Base-by-base conservation (phyloP, 2,113 vertebrate species). In the Lophius piscatorius region DNA sequence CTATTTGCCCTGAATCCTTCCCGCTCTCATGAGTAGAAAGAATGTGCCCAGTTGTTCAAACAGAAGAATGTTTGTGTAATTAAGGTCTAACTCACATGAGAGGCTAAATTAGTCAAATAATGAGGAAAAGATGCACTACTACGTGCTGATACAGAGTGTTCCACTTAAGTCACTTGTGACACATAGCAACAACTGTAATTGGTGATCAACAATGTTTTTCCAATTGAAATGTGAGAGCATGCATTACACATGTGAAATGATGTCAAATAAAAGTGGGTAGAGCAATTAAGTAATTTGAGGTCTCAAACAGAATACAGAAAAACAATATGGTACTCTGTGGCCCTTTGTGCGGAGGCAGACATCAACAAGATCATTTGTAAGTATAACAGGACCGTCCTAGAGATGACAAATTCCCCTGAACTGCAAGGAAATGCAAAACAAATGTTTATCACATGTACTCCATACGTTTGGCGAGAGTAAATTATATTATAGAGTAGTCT, bases 321-420 rank as follows among this genome's bases (percentile, higher is more conserved):
- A 85, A 80, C 80, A 76, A 83, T 85, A 81, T 65, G 74, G 69
- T 72, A 80, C 83, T 76, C 46, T 75, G 52, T 75, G 45, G 55
- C 71, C 45, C 61, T 65, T 35, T 75, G 69, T 60, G 63, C 65
- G 54, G 33, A 21, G 20, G 35, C 35, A 49, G 22, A 75, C 8
- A 40, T 63, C 70, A 70, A 82, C 48, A 18, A 74, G 45, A 67
- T 70, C 35, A 69, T 63, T 82, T 33, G 33, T 33, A 49, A 70
- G 51, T 36, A 45, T 34, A 52, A 49, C 61, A 77, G n/a, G n/a
- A n/a, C n/a, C n/a, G n/a, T n/a, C n/a, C n/a, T n/a, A n/a, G n/a
- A n/a, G n/a, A n/a, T n/a, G n/a, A n/a, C n/a, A n/a, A n/a, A n/a
- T n/a, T n/a, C n/a, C n/a, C n/a, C n/a, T n/a, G n/a, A n/a, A n/a